Evolutionary conservation across 30 jellyfish, hydroid and myxozoan genomes (phyloP).

Genomic region (Pseudorhiza aurosa): DNA sequence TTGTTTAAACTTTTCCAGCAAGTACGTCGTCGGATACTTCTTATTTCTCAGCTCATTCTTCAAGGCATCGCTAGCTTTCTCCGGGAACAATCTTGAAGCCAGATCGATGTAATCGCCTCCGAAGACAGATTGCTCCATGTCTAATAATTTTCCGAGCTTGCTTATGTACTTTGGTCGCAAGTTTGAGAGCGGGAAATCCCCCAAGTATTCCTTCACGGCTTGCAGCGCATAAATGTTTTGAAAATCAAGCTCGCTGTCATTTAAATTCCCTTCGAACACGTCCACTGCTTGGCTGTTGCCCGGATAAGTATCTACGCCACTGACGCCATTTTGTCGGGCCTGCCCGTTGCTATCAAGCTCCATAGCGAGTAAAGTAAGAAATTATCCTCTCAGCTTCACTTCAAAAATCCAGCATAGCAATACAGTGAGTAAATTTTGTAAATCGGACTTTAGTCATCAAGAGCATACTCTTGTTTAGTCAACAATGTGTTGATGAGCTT

Average conservation of each 20-base stretch:
- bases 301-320: not conserved
- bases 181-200: not conserved
- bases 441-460: too few relatives aligned
- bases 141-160: conserved; percentile 20
- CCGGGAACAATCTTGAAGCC: conserved; percentile 51
- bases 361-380: too few relatives aligned
- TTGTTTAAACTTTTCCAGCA: conserved; percentile 27
- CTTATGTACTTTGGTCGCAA: not conserved
- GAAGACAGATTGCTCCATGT: conserved; percentile 21
- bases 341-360: too few relatives aligned
- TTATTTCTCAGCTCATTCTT: not conserved
- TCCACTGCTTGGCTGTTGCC: not conserved
- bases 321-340: not conserved
- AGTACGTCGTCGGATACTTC: conserved; percentile 27
- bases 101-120: conserved; percentile 44
- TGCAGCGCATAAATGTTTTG: not conserved
- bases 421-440: too few relatives aligned
- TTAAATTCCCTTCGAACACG: not conserved
- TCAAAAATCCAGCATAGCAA: too few relatives aligned
- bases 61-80: not conserved
- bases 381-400: too few relatives aligned
- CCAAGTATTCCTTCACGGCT: conserved; percentile 2
- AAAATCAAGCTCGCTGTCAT: not conserved
- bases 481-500: too few relatives aligned
- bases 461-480: too few relatives aligned